Evolutionary conservation across 2,888 invertebrate genomes (phyloP), one percentile per base, ranked within the genome.

Genomic region (Drosophila mercatorum): DNA sequence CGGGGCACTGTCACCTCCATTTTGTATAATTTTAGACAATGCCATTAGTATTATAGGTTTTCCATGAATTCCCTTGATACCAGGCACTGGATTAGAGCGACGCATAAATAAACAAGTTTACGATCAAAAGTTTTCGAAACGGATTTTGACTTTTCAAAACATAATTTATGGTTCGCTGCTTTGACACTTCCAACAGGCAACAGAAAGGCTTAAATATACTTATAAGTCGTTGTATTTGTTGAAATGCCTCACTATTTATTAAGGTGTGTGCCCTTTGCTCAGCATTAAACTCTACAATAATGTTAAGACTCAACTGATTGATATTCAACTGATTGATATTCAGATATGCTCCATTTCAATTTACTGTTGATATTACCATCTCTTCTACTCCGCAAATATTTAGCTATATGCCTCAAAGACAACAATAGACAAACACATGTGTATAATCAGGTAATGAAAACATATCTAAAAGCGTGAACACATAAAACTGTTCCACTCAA

Each of bases 71-170:
- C 5, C 17, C 17, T 17, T 17, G 17, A 17, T 17, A 17, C 5
- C 43, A 40, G 26, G 5, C 40, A 51, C 58, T 41, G 51, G 51
- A 53, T 71, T 60, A 64, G 22, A 38, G 44, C 10, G 26, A 58
- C 17, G 56, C 70, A 78, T 77, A 72, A 74, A 78, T 70, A 74
- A 80, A 72, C 55, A 36, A 61, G 49, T 80, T 72, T 64, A 72
- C 60, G 68, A 55, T 40, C 47, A 46, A 58, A 36, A 36, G 47
- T 58, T 62, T 49, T 26, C 38, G 1, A n/a, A 52, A 61, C 10
- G 43, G 53, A 47, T 57, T 46, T 36, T 3, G 5, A 8, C 17
- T 17, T n/a, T 31, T 8, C n/a, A 53, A 12, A 38, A 14, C 31
- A 55, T 53, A 53, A 71, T 71, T 58, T 71, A 49, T 53, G 17